Base-by-base conservation (phyloP, 2,888 invertebrate genomes). In the Leucoma salicis region DNA sequence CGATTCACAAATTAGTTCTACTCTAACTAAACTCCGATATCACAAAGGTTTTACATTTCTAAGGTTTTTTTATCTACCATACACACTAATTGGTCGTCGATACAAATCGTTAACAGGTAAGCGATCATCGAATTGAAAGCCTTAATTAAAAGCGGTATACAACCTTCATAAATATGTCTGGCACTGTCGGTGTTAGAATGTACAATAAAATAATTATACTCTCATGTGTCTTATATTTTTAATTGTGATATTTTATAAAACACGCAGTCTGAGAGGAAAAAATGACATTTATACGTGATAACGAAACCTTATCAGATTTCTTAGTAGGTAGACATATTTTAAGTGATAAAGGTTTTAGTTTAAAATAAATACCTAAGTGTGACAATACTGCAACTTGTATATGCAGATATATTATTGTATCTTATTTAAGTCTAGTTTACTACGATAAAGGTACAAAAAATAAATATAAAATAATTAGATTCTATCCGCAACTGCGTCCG, bases 141-240 rank as follows among this genome's bases (percentile, higher is more conserved):
- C 78, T 86, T 86, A 86, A 88, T 88, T 89, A 88, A 88, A 88
- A 87, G 74, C 72, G 72, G 70, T 87, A 85, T 88, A 87, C 72
- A 72, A 68, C 60, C 70, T 13, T 57, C 71, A 76, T 88, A 87
- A 88, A 88, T 60, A 73, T 80, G 78, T 85, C 82, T 73, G 72
- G 81, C 28, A 37, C 39, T 27, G 46, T 45, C 43, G 45, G 42
- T 35, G 51, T 63, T 63, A 65, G 67, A 67, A 66, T 55, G 48
- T 69, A 47, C 52, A 45, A 55, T 55, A 40, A 41, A 48, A 44
- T 43, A 37, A 45, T 47, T 55, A 49, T 42, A 24, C 39, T 39
- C 37, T 38, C 31, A 36, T 45, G 44, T 27, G 42, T 50, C 33
- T 11, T 24, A 35, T 24, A 42, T 27, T 10, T 10, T 27, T 27